Base-by-base conservation (phyloP, 2,888 invertebrate genomes). In the Pyrocoelia pectoralis region DNA sequence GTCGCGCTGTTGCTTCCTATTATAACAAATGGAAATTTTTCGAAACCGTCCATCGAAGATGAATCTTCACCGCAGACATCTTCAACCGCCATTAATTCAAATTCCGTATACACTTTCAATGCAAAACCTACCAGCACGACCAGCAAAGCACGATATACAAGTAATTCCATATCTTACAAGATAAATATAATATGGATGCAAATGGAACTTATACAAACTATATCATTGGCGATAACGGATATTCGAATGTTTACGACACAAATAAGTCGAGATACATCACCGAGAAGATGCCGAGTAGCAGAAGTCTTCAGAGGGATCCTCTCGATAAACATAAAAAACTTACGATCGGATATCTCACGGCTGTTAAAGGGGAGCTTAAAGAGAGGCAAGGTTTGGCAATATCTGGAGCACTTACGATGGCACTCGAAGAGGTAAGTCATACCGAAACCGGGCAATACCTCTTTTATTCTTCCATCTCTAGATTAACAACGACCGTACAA, bases 371-470 rank as follows among this genome's bases (percentile, higher is more conserved):
- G 14, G 88, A 86, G 57, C 85, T 89, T 70, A 89, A 88, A 75
- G 91, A 91, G 79, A 87, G 92, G 68, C 93, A 93, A 82, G 96
- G 95, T 14, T 86, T 95, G 74, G 88, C 92, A 69, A 92, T 95
- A 75, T 94, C 95, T 55, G 97, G 97, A 60, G 97, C 97, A 56
- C 87, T 97, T 71, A 88, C 94, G 48, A 89, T 93, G 87, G 97
- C 97, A 55, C 86, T 97, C 60, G 89, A 94, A 72, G 88, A 92
- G 86, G 93, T 95, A 76, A 70, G 55, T 66, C 56, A 51, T 18
- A 29, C 65, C 54, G 51, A 53, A 17, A 10, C 46, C 33, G 68
- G 69, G 3, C 17, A 15, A 19, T 3, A 12, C 19, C 54, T 13
- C 41, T 50, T 24, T 33, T 48, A 18, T 8, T 15, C 13, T 43